A percentile compares a stretch with the other conserved stretches of the same genome.
Conservation (phyloP, 92 coral and sea anemone species). For the Paramuricea clavata region DNA sequence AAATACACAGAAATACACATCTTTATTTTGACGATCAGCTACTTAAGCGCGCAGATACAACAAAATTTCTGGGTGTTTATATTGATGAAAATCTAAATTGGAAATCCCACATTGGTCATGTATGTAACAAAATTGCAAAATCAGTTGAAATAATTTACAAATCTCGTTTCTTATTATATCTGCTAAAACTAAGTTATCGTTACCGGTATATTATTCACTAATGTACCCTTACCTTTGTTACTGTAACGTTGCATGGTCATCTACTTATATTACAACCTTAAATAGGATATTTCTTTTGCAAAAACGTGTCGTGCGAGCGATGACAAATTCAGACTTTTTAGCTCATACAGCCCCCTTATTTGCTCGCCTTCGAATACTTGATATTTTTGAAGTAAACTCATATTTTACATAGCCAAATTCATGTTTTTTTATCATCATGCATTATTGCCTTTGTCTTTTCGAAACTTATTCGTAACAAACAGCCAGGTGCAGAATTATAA, state of each 20-base stretch:
- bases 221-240: conserved; percentile 55
- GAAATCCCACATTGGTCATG: conserved; percentile 44
- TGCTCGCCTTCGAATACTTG: background rate
- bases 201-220: conserved; percentile 54
- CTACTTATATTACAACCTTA: conserved; percentile 3
- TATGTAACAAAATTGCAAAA: conserved; percentile 62
- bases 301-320: too few species aligned
- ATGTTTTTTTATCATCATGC: too few species aligned
- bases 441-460: background rate
- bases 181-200: conserved; percentile 32
- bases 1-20: too few species aligned
- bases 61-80: conserved; percentile 29
- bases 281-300: background rate
- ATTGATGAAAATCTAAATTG: background rate
- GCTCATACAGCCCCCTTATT: conserved; percentile 19
- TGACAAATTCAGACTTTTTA: conserved; percentile 9
- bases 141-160: conserved; percentile 63
- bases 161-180: conserved; percentile 57
- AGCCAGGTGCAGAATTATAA: conserved; percentile 16
- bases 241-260: background rate
- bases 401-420: background rate
- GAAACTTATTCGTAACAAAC: background rate
- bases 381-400: background rate
- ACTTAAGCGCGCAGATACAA: background rate
- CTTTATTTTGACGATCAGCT: conserved; percentile 16